phyloP scores from a whole-genome alignment of 1,140 invertebrate genomes.

The Scaptomyza hsui region DNA sequence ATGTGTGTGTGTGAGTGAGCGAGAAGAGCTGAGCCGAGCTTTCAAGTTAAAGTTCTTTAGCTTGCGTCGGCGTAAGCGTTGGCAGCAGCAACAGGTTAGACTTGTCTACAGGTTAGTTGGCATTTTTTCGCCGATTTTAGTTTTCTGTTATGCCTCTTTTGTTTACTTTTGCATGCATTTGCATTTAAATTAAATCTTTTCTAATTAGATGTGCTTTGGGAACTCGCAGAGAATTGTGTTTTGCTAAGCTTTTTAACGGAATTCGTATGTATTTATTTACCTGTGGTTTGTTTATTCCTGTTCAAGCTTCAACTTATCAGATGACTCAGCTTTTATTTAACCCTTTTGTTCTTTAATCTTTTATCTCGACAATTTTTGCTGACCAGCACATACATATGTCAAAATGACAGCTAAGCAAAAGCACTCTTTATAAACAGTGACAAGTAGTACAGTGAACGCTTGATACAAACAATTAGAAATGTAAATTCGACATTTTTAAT shows the following conservation, averaged over 20 bases:
- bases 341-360: slow-evolving; percentile 15
- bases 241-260: slow-evolving; percentile 3
- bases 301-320: slow-evolving; percentile 15
- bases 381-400: slow-evolving; percentile 9
- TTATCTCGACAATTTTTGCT: slow-evolving; percentile 16
- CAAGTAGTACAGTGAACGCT: background rate
- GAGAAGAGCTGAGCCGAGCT: slow-evolving; percentile 57
- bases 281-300: slow-evolving; percentile 3
- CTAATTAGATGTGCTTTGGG: slow-evolving; percentile 10
- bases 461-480: too few relatives aligned
- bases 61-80: slow-evolving; percentile 54
- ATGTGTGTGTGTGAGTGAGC: slow-evolving; percentile 25
- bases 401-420: background rate
- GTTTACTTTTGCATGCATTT: slow-evolving; percentile 39
- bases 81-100: slow-evolving; percentile 56
- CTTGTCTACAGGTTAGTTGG: slow-evolving; percentile 43
- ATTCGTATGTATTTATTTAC: background rate
- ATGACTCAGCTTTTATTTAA: slow-evolving; percentile 22
- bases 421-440: too few relatives aligned
- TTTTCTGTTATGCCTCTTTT: slow-evolving; percentile 51
- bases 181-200: slow-evolving; percentile 36
- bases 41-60: slow-evolving; percentile 71
- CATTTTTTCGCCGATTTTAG: slow-evolving; percentile 29
- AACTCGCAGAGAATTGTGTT: background rate
- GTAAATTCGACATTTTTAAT: too few relatives aligned